These are phyloP conservation scores for Macrophya annulata DNA, from an alignment of 2,888 invertebrate genomes.

Conservation along the genomic window DNA sequence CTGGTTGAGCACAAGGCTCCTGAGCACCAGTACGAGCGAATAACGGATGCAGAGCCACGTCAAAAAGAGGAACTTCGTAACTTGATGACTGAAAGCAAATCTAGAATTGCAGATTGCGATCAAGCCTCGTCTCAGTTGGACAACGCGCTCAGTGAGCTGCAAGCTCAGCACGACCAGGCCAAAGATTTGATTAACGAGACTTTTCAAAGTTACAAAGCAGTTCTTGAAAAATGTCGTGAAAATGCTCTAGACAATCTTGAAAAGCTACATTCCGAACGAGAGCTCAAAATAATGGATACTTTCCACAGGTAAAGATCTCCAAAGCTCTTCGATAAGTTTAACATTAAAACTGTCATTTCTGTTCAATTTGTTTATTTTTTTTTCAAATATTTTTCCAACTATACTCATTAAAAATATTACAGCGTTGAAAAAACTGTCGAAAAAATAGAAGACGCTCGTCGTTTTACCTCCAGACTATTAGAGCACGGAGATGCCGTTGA, in stretches of 20 bases:
- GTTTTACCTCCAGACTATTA: constrained; percentile 90
- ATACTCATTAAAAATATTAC: constrained; percentile 52
- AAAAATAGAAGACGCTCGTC: constrained; percentile 92
- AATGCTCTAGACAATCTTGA: constrained; percentile 88
- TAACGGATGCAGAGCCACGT: constrained; percentile 89
- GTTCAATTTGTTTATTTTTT: not conserved
- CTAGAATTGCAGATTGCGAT: constrained; percentile 89
- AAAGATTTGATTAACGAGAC: constrained; percentile 91
- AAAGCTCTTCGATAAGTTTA: not conserved
- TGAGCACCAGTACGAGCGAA: constrained; percentile 91
- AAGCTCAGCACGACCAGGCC: constrained; percentile 93
- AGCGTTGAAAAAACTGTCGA: constrained; percentile 91
- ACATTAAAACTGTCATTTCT: not conserved
- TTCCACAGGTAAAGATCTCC: constrained; percentile 82
- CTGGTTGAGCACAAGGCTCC: constrained; percentile 90
- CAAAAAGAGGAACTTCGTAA: constrained; percentile 89
- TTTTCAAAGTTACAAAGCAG: constrained; percentile 89
- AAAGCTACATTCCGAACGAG: constrained; percentile 90
- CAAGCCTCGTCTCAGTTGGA: constrained; percentile 89
- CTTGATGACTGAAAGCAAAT: constrained; percentile 88
- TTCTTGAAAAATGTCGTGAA: constrained; percentile 91
- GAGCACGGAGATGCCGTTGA: constrained; percentile 93
- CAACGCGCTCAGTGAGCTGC: constrained; percentile 91
- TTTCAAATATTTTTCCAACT: constrained; percentile 38
- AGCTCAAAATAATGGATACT: constrained; percentile 94